Evolutionary conservation across 1,140 invertebrate species (phyloP).

Genomic region (Eriosoma lanigerum): DNA sequence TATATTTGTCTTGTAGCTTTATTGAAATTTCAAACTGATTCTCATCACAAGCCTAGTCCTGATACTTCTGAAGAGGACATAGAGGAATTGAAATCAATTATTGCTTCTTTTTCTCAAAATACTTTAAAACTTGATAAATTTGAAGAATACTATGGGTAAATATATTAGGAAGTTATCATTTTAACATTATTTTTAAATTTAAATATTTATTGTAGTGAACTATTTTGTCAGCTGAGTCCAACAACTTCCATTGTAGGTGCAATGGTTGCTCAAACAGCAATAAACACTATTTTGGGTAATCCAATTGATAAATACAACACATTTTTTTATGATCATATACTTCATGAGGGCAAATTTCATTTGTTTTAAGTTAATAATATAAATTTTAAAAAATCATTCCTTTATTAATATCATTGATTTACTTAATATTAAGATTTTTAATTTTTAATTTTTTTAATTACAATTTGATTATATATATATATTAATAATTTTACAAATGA

Average conservation of each 20-base stretch:
- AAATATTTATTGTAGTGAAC: conserved; percentile 34
- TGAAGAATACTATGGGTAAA: conserved; percentile 22
- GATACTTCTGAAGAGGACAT: conserved; percentile 67
- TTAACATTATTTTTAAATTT: not conserved
- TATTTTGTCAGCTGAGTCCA: conserved; percentile 53
- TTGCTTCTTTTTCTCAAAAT: not conserved
- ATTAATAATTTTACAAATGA: not conserved
- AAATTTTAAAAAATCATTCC: no score
- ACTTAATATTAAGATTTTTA: not conserved
- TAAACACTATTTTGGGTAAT: conserved; percentile 53
- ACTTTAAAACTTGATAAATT: not conserved
- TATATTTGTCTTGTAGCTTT: conserved; percentile 62
- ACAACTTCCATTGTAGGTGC: conserved; percentile 55
- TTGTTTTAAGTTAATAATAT: not conserved
- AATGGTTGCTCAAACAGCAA: conserved; percentile 57
- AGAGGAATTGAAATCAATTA: conserved; percentile 60
- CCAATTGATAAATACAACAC: not conserved
- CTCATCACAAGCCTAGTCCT: conserved; percentile 69
- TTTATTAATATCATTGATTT: no score
- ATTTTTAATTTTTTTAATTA: no score
- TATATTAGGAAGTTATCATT: not conserved
- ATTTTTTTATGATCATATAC: conserved; percentile 17
- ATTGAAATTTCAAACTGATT: conserved; percentile 72
- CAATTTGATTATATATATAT: not conserved
- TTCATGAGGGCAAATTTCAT: conserved; percentile 29